These are phyloP conservation scores for Diaprepes abbreviatus DNA, from an alignment of 2,888 invertebrate species.

Conservation along the genomic window DNA sequence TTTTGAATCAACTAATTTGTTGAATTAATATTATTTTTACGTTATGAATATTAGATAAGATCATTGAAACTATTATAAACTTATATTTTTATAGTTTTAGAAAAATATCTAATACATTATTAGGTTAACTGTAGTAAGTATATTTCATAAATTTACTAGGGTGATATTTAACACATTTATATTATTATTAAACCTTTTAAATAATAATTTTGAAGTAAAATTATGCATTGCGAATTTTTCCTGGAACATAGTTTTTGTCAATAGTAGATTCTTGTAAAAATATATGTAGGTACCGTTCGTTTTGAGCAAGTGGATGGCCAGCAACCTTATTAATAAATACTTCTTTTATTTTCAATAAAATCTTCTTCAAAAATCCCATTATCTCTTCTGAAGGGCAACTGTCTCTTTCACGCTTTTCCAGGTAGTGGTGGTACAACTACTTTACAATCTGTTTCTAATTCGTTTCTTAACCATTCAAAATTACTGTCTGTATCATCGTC, in stretches of 20 bases:
- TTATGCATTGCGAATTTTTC: slow-evolving; percentile 98
- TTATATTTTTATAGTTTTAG: too few species aligned
- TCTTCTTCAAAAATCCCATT: slow-evolving; percentile 99
- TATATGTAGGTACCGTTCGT: slow-evolving; percentile 99
- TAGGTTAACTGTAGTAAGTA: too few species aligned
- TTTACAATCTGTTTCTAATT: slow-evolving; percentile 99
- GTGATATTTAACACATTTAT: too few species aligned
- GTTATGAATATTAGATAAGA: too few species aligned
- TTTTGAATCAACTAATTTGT: too few species aligned
- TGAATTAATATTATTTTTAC: too few species aligned
- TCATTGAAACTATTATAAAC: too few species aligned
- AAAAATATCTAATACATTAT: too few species aligned
- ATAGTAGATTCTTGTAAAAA: slow-evolving; percentile 97
- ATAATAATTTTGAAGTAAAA: slow-evolving; percentile 1
- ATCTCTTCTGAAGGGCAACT: slow-evolving; percentile 98
- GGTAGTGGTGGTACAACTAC: slow-evolving; percentile 99
- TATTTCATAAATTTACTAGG: too few species aligned
- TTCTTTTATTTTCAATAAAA: slow-evolving; percentile 97
- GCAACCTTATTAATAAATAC: slow-evolving; percentile 98
- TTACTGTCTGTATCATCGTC: slow-evolving; percentile 98
- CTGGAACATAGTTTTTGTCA: slow-evolving; percentile 99
- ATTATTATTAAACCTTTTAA: slow-evolving; percentile 8
- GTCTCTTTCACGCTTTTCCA: slow-evolving; percentile 98
- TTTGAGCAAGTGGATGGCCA: slow-evolving; percentile 98
- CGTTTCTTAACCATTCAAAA: slow-evolving; percentile 99